phyloP scores from a whole-genome alignment of 2,113 vertebrate species.

The Laticauda laticaudata region DNA sequence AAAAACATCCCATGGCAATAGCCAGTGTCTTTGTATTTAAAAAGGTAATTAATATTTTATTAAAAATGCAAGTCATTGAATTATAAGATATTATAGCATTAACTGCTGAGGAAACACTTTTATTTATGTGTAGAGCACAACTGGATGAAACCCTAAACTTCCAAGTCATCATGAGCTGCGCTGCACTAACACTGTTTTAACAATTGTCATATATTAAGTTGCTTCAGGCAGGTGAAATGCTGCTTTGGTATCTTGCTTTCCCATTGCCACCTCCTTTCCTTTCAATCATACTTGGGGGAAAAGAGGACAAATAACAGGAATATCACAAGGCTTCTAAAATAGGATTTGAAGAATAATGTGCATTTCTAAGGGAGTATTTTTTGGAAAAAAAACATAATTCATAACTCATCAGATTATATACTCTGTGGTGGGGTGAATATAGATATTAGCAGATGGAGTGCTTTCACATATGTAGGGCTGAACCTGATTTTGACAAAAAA shows the following conservation, averaged over 20 bases:
- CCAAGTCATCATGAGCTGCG: slow-evolving; percentile 52
- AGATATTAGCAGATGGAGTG: not conserved
- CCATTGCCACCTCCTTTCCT: not conserved
- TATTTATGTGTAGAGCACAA: slow-evolving; percentile 58
- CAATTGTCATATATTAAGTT: slow-evolving; percentile 39
- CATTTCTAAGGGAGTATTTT: slow-evolving; percentile 8
- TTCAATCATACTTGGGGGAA: not conserved
- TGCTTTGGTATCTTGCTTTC: slow-evolving; percentile 32
- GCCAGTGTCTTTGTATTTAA: not conserved
- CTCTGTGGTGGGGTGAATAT: not conserved
- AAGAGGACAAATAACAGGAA: slow-evolving; percentile 49
- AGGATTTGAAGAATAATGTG: slow-evolving; percentile 35
- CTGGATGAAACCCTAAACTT: slow-evolving; percentile 55
- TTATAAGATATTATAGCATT: slow-evolving; percentile 44
- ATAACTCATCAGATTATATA: slow-evolving; percentile 17
- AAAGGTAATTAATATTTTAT: slow-evolving; percentile 35
- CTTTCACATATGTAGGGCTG: not conserved
- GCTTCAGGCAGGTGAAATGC: slow-evolving; percentile 49
- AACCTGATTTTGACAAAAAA: not conserved
- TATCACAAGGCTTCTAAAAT: slow-evolving; percentile 47
- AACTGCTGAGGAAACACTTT: slow-evolving; percentile 56
- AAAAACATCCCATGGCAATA: slow-evolving; percentile 37
- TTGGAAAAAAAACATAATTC: not conserved
- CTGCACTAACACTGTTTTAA: slow-evolving; percentile 49
- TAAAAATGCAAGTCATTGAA: slow-evolving; percentile 55